Percentiles rank a stretch among this genome's conserved stretches.
Conservation (phyloP, 2,888 invertebrate genomes). For the Lepidocyrtinus sp. region DNA sequence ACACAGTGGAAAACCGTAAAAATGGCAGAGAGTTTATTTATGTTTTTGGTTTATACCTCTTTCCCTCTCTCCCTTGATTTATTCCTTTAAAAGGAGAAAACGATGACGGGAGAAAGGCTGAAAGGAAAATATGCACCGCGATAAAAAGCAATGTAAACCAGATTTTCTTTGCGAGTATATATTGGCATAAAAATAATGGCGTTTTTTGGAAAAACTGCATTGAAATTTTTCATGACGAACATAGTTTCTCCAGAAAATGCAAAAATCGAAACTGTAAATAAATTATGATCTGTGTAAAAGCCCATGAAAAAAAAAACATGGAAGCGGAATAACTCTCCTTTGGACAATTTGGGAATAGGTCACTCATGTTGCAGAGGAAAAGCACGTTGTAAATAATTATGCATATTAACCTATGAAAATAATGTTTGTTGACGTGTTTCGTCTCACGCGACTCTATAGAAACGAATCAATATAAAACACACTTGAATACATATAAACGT, state of each 20-base stretch:
- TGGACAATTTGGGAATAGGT: no score
- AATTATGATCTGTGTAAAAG: no score
- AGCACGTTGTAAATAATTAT: no score
- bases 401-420: no score
- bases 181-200: not conserved
- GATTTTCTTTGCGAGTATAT: not conserved
- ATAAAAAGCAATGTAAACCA: conserved; percentile 6
- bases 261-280: not conserved
- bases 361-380: no score
- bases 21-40: conserved; percentile 9
- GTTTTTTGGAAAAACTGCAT: not conserved
- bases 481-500: no score
- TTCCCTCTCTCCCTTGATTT: conserved; percentile 9
- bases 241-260: not conserved
- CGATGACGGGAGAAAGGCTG: not conserved
- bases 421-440: no score
- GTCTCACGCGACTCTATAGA: no score
- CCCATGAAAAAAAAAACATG: no score
- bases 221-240: no score
- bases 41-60: conserved; percentile 19
- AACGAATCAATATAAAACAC: no score
- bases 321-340: no score
- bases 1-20: conserved; percentile 18
- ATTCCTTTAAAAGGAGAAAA: conserved; percentile 1
- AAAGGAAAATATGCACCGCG: not conserved